These are phyloP conservation scores for Tenrec ecaudatus DNA, from an alignment of 2,113 vertebrate species.

Conservation along the genomic window DNA sequence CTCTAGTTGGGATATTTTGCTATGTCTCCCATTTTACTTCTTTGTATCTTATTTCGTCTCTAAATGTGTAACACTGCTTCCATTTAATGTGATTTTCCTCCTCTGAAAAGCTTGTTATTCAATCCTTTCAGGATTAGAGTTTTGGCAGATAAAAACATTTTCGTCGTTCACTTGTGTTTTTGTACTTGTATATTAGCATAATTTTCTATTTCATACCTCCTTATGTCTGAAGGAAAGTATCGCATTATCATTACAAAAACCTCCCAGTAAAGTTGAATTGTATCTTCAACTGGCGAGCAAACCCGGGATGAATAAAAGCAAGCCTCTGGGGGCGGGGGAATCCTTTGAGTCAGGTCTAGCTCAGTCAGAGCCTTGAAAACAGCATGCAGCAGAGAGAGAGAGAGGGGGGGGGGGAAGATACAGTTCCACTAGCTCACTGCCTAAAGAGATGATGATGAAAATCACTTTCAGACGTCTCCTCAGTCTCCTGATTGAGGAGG, in stretches of 20 bases:
- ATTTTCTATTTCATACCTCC: slow-evolving; percentile 67
- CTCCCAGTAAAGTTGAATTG: slow-evolving; percentile 53
- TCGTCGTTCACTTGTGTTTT: slow-evolving; percentile 54
- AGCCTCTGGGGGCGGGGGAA: not conserved
- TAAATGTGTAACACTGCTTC: slow-evolving; percentile 57
- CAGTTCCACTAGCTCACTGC: not conserved
- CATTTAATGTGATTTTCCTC: slow-evolving; percentile 54
- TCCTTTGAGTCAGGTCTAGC: slow-evolving; percentile 6
- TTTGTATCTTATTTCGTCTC: slow-evolving; percentile 41
- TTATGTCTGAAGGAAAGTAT: slow-evolving; percentile 55
- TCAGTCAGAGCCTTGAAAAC: not conserved
- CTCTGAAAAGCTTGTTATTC: slow-evolving; percentile 51
- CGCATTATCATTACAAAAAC: slow-evolving; percentile 72
- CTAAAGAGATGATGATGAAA: slow-evolving; percentile 14
- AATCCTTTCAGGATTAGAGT: slow-evolving; percentile 58
- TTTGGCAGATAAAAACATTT: slow-evolving; percentile 64
- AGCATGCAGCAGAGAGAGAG: not conserved
- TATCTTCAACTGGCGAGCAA: slow-evolving; percentile 63
- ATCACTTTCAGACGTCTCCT: not conserved
- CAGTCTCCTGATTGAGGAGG: not conserved
- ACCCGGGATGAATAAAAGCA: slow-evolving; percentile 49
- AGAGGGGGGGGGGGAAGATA: not conserved
- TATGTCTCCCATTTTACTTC: not conserved
- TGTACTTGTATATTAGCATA: slow-evolving; percentile 70
- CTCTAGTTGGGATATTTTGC: not conserved